Evolutionary conservation across 2,888 invertebrate genomes (phyloP).

Genomic region (Linnaemya tessellans): DNA sequence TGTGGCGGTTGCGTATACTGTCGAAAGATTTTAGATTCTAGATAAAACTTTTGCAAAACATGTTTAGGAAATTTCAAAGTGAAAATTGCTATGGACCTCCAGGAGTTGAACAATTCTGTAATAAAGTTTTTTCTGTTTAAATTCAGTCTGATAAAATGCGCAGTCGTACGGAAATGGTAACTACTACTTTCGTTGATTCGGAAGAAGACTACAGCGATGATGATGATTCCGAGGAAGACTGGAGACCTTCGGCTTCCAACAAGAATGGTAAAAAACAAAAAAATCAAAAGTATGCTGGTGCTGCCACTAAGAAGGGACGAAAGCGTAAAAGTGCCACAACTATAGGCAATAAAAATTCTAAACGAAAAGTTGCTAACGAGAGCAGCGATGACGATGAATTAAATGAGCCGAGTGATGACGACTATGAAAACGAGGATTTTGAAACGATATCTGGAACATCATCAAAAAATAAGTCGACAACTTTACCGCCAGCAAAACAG

Average conservation of each 20-base stretch:
- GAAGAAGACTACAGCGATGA: slow-evolving; percentile 83
- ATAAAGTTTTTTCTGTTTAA: slow-evolving; percentile 6
- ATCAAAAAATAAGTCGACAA: slow-evolving; percentile 74
- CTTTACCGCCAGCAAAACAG: slow-evolving; percentile 79
- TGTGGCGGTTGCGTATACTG: no score
- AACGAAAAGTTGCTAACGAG: slow-evolving; percentile 76
- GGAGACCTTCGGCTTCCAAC: slow-evolving; percentile 80
- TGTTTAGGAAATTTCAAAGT: no score
- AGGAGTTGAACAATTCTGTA: no score
- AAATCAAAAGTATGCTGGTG: slow-evolving; percentile 73
- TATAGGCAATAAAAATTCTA: slow-evolving; percentile 70
- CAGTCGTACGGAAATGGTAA: slow-evolving; percentile 83
- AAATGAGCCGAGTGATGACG: slow-evolving; percentile 73
- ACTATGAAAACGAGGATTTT: slow-evolving; percentile 76
- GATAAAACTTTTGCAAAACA: no score
- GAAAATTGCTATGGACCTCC: no score
- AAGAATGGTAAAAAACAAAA: slow-evolving; percentile 78
- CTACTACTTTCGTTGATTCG: slow-evolving; percentile 83
- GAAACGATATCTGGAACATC: slow-evolving; percentile 73
- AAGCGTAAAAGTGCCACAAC: slow-evolving; percentile 48
- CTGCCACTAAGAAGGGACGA: slow-evolving; percentile 73
- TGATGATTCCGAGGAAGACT: slow-evolving; percentile 83
- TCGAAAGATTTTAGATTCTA: no score
- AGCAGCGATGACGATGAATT: slow-evolving; percentile 75
- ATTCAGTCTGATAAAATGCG: slow-evolving; percentile 77